These are phyloP conservation scores for Thamnophis elegans DNA, from an alignment of 2,797 vertebrate genomes.

Conservation along the genomic window DNA sequence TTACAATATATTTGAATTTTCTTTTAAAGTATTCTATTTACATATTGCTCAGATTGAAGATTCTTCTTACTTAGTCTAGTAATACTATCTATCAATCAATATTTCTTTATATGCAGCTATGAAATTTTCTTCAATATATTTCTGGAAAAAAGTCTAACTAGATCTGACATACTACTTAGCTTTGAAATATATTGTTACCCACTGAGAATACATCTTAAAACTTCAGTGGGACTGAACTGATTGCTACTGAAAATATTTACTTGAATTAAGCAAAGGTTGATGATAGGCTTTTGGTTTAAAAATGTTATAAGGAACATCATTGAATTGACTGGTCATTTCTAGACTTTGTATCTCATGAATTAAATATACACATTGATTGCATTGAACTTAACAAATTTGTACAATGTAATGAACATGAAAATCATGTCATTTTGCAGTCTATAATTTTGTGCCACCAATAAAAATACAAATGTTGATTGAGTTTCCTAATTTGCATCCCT, in stretches of 20 bases:
- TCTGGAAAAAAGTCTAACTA: neutral
- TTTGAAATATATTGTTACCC: neutral
- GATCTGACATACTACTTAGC: neutral
- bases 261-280: neutral
- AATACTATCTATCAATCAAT: neutral
- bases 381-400: neutral
- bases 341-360: neutral
- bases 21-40: neutral
- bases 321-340: neutral
- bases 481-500: slow-evolving; percentile 1
- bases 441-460: slow-evolving; percentile 6
- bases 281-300: neutral
- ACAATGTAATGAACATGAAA: neutral
- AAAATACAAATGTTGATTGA: neutral
- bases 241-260: slow-evolving; percentile 13
- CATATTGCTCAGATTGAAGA: neutral
- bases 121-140: neutral
- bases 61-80: neutral
- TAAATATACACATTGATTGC: neutral
- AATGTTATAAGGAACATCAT: neutral
- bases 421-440: neutral
- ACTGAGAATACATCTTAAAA: neutral
- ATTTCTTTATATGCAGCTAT: neutral
- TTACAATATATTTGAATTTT: neutral
- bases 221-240: neutral